Conservation (phyloP, 2,113 vertebrate genomes). For the Dipodomys ordii region DNA sequence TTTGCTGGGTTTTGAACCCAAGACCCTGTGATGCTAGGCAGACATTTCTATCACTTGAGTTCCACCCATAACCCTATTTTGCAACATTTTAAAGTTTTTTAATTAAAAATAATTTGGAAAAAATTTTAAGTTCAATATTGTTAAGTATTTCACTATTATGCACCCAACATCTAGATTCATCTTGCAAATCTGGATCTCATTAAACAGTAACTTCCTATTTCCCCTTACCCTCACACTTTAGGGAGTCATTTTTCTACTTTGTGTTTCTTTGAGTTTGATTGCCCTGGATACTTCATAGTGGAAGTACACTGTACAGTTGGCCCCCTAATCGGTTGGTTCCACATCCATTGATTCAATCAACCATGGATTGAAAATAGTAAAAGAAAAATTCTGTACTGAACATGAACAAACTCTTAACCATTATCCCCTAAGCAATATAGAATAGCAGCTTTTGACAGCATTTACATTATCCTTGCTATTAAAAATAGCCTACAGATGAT, state of each 20-base stretch:
- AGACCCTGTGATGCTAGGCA: not conserved
- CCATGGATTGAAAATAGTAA: not conserved
- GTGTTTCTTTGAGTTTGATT: constrained; percentile 9
- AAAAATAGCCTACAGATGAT: not conserved
- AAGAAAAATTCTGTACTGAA: not conserved
- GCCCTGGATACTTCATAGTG: not conserved
- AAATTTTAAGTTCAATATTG: not conserved
- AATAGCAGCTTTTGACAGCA: not conserved
- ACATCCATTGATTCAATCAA: not conserved
- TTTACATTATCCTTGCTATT: not conserved
- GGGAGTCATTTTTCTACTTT: not conserved
- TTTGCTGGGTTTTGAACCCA: not conserved
- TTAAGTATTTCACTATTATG: not conserved
- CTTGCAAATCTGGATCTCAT: constrained; percentile 38
- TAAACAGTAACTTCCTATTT: constrained; percentile 5
- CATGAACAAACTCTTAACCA: not conserved
- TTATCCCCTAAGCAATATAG: not conserved
- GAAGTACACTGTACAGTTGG: not conserved
- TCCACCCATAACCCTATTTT: not conserved
- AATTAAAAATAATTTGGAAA: not conserved
- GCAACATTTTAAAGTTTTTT: not conserved
- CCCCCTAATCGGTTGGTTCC: too few species aligned
- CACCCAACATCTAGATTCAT: not conserved
- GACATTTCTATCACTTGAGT: not conserved
- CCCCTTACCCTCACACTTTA: not conserved